Base-by-base conservation (phyloP, 2,113 vertebrate genomes). In the Anas platyrhynchos region DNA sequence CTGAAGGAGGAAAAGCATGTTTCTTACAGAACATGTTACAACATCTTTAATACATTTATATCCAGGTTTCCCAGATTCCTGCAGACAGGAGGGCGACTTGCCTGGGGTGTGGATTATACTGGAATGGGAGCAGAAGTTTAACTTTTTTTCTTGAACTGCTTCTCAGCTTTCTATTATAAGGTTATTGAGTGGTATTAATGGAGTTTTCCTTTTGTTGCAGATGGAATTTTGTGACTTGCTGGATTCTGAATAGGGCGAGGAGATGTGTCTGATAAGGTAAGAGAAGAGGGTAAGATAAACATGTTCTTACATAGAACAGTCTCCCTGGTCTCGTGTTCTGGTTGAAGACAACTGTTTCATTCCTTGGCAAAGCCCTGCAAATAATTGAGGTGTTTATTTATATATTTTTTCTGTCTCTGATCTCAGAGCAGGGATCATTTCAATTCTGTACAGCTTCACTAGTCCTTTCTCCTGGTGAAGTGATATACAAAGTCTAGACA, bases 211-310 rank as follows among this genome's bases (percentile, higher is more conserved):
- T 96, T 63, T 83, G 52, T 95, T 95, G 18, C 82, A 96, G 94
- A 94, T 96, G 93, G 95, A 86, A 94, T 92, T 96, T 94, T 93
- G 62, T 94, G 67, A 55, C 67, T 92, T 66, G 67, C 56, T 96
- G 88, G 52, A 25, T 89, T 91, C 88, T 83, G 88, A 96, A 93
- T 96, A 97, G 91, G 55, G 75, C 46, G 8, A 94, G 83, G 93
- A 96, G 81, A 96, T 97, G 94, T 13, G 36, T 92, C 81, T 96
- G 68, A 93, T 94, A 95, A 97, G 96, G 94, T 97, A 94, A 95
- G 94, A 90, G 32, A 73, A 73, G 55, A 38, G 92, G 77, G 80
- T 85, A 80, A 94, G 86, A 72, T 50, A 87, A 92, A 85, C 8
- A 15, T 66, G 7, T 76, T 86, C 21, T 22, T 83, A 17, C 22